Percentiles rank a stretch among this genome's conserved stretches.
Evolutionary conservation across 37 sponge, comb jelly and placozoan genomes (phyloP).

Genomic region (Halichondria panicea): DNA sequence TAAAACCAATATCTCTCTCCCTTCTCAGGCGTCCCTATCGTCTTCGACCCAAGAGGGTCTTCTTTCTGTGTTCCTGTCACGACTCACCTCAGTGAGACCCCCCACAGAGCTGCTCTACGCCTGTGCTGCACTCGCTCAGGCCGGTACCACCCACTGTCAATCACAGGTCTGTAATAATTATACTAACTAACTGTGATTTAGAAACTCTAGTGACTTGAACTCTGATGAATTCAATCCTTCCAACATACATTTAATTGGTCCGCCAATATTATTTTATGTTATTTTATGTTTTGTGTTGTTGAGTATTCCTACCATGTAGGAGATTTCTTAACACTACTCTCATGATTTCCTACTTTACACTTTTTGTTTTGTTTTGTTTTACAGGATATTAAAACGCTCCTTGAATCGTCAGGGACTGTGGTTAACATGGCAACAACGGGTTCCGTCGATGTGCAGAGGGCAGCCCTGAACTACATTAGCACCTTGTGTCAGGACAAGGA

Average conservation of each 20-base stretch:
- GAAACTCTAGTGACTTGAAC: no score
- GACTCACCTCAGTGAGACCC: neutral
- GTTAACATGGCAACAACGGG: neutral
- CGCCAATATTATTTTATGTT: no score
- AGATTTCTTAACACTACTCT: no score
- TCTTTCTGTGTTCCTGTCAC: neutral
- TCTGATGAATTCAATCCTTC: no score
- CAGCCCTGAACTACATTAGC: slow-evolving; percentile 27
- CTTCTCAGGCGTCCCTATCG: neutral
- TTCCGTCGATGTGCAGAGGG: slow-evolving; percentile 14
- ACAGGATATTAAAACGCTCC: neutral
- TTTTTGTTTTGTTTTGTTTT: neutral
- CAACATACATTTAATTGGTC: no score
- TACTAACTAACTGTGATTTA: no score
- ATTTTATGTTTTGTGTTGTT: no score
- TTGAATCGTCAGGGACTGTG: no score
- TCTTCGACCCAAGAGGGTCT: neutral
- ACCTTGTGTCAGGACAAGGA: slow-evolving; percentile 1
- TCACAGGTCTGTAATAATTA: no score
- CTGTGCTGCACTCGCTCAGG: slow-evolving; percentile 15
- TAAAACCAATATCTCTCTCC: no score
- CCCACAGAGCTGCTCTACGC: slow-evolving; percentile 55
- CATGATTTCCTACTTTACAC: neutral
- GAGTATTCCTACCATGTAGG: no score
- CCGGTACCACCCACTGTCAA: neutral